These are phyloP conservation scores for Cyanoramphus novaezelandiae DNA, from an alignment of 2,113 vertebrate species.

Conservation along the genomic window DNA sequence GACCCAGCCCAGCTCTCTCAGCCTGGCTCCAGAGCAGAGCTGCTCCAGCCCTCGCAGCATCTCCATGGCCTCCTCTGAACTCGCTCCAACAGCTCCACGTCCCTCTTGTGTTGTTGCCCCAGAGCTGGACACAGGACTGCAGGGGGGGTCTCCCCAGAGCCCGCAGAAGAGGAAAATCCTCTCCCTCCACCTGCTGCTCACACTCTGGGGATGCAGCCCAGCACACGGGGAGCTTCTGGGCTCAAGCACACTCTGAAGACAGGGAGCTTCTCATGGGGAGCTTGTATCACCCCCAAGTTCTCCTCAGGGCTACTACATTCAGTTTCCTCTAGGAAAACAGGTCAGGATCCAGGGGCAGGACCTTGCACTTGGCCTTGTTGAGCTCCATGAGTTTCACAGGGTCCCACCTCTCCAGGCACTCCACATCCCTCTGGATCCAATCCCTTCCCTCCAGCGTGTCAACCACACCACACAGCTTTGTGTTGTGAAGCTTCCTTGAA, in stretches of 20 bases:
- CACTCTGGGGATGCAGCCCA: neutral
- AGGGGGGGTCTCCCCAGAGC: neutral
- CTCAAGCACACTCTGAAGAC: neutral
- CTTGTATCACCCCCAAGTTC: neutral
- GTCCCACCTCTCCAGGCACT: neutral
- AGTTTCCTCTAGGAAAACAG: too few relatives aligned
- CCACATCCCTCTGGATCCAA: neutral
- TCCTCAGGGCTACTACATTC: neutral
- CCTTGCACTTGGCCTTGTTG: neutral
- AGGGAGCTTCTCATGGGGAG: neutral
- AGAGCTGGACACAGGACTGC: neutral
- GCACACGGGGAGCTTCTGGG: neutral
- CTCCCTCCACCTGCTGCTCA: neutral
- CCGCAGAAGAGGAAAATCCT: neutral
- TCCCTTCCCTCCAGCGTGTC: neutral
- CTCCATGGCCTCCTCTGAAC: neutral
- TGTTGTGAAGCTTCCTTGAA: neutral
- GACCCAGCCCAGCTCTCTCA: neutral
- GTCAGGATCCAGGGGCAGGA: neutral
- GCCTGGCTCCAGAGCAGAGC: neutral
- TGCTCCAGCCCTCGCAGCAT: neutral
- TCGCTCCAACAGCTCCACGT: neutral
- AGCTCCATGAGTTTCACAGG: neutral
- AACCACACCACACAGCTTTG: neutral
- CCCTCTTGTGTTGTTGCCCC: neutral